Conservation (phyloP, 2,888 invertebrate genomes). For the Andrena hattorfiana region DNA sequence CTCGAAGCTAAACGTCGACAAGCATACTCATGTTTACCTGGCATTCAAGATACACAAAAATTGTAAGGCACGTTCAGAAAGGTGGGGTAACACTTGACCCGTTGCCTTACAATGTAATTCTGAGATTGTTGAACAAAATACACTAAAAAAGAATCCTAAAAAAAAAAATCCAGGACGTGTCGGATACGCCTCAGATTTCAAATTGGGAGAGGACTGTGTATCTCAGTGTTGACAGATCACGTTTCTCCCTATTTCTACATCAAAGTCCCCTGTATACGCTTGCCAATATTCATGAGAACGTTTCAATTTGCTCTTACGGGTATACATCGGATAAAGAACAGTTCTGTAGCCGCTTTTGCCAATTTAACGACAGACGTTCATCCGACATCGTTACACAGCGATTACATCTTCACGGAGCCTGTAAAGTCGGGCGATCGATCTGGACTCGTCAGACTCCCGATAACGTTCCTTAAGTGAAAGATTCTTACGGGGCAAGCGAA, state of each 20-base stretch:
- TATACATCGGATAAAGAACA: conserved; percentile 51
- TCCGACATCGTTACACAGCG: conserved; percentile 44
- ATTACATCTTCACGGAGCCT: conserved; percentile 54
- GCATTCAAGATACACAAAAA: too few species aligned
- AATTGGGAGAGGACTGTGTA: too few species aligned
- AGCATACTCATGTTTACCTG: too few species aligned
- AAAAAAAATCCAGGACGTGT: too few species aligned
- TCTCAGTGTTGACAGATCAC: neutral
- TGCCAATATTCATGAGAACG: conserved; percentile 24
- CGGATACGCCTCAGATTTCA: too few species aligned
- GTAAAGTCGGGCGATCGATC: neutral
- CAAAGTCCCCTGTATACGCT: neutral
- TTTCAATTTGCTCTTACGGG: conserved; percentile 30
- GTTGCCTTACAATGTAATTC: too few species aligned
- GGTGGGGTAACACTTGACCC: too few species aligned
- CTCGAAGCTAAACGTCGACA: too few species aligned
- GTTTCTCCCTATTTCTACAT: neutral
- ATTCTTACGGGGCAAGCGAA: conserved; percentile 10
- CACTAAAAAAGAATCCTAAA: too few species aligned
- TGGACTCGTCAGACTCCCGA: conserved; percentile 24
- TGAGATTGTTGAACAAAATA: too few species aligned
- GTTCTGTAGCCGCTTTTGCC: conserved; percentile 40
- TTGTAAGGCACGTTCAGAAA: too few species aligned
- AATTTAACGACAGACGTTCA: conserved; percentile 54
- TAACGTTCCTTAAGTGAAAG: conserved; percentile 24